Conservation (phyloP, 2,888 invertebrate genomes). For the Ennomos fuscantarius region DNA sequence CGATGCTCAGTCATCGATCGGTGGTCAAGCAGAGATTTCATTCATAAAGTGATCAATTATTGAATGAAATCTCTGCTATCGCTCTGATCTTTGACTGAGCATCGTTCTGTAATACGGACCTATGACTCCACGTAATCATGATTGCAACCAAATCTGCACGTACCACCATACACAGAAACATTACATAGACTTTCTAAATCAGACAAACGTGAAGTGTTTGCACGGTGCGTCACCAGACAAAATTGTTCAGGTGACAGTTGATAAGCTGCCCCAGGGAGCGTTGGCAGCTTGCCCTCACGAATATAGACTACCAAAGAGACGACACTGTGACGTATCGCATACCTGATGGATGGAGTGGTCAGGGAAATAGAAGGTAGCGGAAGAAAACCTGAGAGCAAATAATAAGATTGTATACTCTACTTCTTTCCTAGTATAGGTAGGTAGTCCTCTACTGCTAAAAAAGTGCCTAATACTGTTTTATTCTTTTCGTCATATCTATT, state of each 20-base stretch:
- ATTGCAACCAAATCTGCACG: conserved; percentile 2
- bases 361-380: conserved; percentile 38
- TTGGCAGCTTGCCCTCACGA: conserved; percentile 78
- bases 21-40: no score
- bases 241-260: conserved; percentile 69
- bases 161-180: not conserved
- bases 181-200: conserved; percentile 17
- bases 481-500: no score
- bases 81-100: no score
- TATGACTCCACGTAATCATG: not conserved
- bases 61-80: no score
- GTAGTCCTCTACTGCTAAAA: no score
- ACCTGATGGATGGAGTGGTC: conserved; percentile 30
- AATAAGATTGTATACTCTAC: no score
- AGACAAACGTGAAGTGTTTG: conserved; percentile 42
- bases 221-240: conserved; percentile 51
- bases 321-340: conserved; percentile 53
- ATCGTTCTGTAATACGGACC: no score
- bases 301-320: conserved; percentile 80
- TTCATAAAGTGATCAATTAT: no score
- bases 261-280: conserved; percentile 62
- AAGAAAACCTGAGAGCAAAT: conserved; percentile 9
- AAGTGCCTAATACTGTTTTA: no score
- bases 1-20: no score
- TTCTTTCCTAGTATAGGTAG: no score